Base-by-base conservation (phyloP, 92 coral and sea anemone genomes). In the Zoanthus sansibaricus region DNA sequence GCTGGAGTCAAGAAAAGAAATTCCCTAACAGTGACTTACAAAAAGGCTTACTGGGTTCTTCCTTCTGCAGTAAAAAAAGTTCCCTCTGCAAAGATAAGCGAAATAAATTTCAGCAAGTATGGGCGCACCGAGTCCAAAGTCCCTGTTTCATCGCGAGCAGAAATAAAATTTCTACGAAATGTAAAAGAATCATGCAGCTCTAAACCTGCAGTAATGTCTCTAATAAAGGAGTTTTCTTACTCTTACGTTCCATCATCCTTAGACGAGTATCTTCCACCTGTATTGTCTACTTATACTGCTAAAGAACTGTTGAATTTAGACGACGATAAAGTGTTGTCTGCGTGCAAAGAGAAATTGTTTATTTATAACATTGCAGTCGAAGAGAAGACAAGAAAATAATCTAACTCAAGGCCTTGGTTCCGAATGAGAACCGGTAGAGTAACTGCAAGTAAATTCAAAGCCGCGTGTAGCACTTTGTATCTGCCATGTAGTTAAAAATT, bases 1-100 rank as follows among this genome's bases (percentile, higher is more conserved):
- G 89, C 75, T 75, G 86, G 89, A 32, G 90, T 86, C 51, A 86
- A 62, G 69, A 25, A 62, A 62, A 62, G 69, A 18, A 25, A 62
- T 62, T 62, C 69, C 69, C 69, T 62, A 62, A 62, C 69, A 62
- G 69, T 62, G 18, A 62, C 20, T 5, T 25, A 37, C 42, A 37
- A 37, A 37, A 37, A 37, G 42, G 42, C 42, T 3, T 37, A 37
- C 42, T 37, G 42, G 69, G 69, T 62, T 62, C 69, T 62, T 9
- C 83, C 55, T 52, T 77, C 42, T 47, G 30, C 64, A 11, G 75
- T 78, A 32, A 78, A 78, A 30, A 49, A 56, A 17, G 83, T 78
- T 54, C 83, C 83, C 33, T 78, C 52, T 49, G 7, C 70, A 16
- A 78, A 32, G 66, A 25, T 78, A 14, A 55, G 47, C 46, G 42